Evolutionary conservation across 2,113 vertebrate genomes (phyloP), one percentile per base, ranked within the genome.

Genomic region (Telmatochromis brichardi): DNA sequence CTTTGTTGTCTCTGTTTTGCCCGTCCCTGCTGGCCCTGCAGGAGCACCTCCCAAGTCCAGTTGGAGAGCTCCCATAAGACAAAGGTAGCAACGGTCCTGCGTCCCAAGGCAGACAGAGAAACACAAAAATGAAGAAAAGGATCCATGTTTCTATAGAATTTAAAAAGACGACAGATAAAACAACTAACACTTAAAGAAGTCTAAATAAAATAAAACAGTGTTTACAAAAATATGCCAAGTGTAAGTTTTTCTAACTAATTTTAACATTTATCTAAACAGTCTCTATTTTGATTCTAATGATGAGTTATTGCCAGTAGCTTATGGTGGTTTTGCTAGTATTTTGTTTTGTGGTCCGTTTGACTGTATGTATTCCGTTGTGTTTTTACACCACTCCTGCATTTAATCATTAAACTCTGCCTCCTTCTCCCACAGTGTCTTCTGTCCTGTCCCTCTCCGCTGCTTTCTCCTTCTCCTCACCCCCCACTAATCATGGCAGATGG

Each of bases 1-100:
- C 93, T 98, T 98, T 17, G 97, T 98, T 17, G 97, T 98, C 93
- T 98, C 98, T 1, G 97, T 98, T 94, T 98, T 98, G 17, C 97
- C 98, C 2, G 97, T 98, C 19, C 97, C 98, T 15, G 98, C 97
- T 7, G 97, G 98, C 7, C 97, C 98, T 6, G 97, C 97, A 23
- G 97, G 97, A 14, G 97, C 97, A 1, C 97, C 97, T n/a, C 97
- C 98, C 4, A 98, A 91, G 87, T 98, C 97, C 7, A 98, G 94
- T 82, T 98, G 97, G 58, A 98, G 95, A 65, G 98, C 98, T 54
- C 98, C 98, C 97, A 98, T 98, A 42, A 98, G 96, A 91, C 97
- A 98, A 40, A 98, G 92, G 82, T 98, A 98, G 92, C 97, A 98
- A 26, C 97, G 97, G 85, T 98, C 97, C 97, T 98, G 76, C 8